Percentiles rank a stretch among this genome's conserved stretches.
Conservation (phyloP, 2,113 vertebrate species). For the Nanorana parkeri region DNA sequence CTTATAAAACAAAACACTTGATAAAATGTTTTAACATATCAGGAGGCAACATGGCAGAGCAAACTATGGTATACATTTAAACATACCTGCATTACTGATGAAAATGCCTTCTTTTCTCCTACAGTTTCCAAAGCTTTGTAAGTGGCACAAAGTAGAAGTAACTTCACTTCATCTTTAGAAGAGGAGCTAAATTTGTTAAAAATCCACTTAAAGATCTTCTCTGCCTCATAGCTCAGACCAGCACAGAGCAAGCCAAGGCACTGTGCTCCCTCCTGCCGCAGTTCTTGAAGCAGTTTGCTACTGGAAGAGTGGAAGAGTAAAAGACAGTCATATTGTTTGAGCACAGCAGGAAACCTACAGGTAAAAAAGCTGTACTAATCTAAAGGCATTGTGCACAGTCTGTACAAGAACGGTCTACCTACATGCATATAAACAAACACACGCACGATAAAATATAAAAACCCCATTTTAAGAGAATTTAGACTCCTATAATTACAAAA, state of each 20-base stretch:
- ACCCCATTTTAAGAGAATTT: too few species aligned
- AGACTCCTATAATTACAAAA: too few species aligned
- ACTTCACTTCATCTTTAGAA: constrained; percentile 94
- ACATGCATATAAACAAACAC: too few species aligned
- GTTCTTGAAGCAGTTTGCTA: constrained; percentile 96
- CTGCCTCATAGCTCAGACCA: constrained; percentile 93
- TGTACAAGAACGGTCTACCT: too few species aligned
- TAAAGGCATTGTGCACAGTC: too few species aligned
- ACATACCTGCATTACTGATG: constrained; percentile 94
- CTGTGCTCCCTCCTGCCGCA: constrained; percentile 94
- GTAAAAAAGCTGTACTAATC: too few species aligned
- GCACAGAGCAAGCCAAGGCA: constrained; percentile 95
- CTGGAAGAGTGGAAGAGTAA: constrained; percentile 71
- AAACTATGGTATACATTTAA: background rate
- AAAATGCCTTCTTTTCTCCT: constrained; percentile 97
- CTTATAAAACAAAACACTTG: background rate
- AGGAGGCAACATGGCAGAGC: background rate
- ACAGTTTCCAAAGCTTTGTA: constrained; percentile 94
- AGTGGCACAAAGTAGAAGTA: constrained; percentile 91
- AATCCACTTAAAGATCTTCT: constrained; percentile 99
- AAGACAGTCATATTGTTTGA: background rate
- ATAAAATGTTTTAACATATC: background rate
- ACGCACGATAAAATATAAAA: too few species aligned
- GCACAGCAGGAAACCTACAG: too few species aligned
- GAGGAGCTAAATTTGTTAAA: constrained; percentile 93